A percentile compares a stretch with the other conserved stretches of the same genome.
phyloP scores from a whole-genome alignment of 2,113 vertebrate species.

The Bungarus multicinctus region DNA sequence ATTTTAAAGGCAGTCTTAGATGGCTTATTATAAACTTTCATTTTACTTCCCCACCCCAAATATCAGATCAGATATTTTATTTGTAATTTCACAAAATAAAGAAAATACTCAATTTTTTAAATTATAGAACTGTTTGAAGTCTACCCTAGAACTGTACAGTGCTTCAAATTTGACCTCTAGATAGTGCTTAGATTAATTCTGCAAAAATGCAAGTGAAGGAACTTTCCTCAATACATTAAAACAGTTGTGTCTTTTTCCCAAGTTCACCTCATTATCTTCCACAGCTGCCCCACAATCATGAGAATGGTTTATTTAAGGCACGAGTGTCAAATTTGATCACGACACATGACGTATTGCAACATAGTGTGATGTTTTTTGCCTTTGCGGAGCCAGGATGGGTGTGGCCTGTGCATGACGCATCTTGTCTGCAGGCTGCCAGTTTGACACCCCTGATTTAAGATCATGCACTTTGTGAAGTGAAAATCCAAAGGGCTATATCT shows the following conservation, averaged over 20 bases:
- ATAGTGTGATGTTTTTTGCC: no score
- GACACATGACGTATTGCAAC: no score
- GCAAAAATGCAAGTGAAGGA: not conserved
- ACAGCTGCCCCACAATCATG: not conserved
- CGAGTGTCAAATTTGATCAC: no score
- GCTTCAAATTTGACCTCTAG: not conserved
- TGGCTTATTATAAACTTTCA: not conserved
- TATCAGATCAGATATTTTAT: not conserved
- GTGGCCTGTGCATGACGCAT: no score
- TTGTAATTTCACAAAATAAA: not conserved
- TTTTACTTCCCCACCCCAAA: slow-evolving; percentile 21
- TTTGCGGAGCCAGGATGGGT: no score
- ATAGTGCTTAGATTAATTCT: not conserved
- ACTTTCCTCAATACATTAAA: not conserved
- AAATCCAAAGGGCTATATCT: not conserved
- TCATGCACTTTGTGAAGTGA: not conserved
- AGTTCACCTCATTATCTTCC: not conserved
- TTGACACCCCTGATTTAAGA: no score
- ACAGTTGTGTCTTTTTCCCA: not conserved
- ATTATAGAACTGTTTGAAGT: not conserved
- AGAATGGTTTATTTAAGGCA: not conserved
- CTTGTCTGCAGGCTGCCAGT: no score
- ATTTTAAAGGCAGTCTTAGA: not conserved
- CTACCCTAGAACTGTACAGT: not conserved
- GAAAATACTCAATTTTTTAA: not conserved